Conservation (phyloP, 2,888 invertebrate genomes). For the Tribolium freemani region DNA sequence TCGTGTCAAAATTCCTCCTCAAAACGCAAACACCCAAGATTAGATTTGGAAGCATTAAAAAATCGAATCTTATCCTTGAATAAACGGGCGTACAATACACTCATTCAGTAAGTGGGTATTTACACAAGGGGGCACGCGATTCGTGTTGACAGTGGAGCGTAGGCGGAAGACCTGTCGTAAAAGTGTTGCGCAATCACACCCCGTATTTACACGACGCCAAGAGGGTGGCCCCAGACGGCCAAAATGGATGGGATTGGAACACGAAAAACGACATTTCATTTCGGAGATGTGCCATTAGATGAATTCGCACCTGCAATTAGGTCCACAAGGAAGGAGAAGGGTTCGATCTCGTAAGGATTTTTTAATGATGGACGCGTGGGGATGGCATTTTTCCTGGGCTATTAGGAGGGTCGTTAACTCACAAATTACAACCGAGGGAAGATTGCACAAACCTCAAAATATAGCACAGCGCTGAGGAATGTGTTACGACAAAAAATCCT, state of each 20-base stretch:
- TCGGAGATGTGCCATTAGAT: conserved; percentile 44
- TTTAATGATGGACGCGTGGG: conserved; percentile 43
- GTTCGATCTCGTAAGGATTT: conserved; percentile 39
- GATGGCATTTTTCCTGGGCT: conserved; percentile 18
- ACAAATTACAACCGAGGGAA: background rate
- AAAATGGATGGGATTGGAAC: conserved; percentile 21
- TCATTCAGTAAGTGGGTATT: conserved; percentile 44
- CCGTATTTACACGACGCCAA: conserved; percentile 23
- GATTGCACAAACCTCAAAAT: background rate
- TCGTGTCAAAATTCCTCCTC: conserved; percentile 16
- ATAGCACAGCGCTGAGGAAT: no score
- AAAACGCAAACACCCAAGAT: conserved; percentile 41
- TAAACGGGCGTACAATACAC: conserved; percentile 35
- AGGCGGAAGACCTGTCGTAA: conserved; percentile 60
- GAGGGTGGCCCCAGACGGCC: background rate
- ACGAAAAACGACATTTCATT: conserved; percentile 49
- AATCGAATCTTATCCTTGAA: conserved; percentile 42
- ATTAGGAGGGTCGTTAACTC: conserved; percentile 22
- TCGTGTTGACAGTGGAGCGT: conserved; percentile 53
- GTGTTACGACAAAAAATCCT: no score
- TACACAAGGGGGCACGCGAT: conserved; percentile 54
- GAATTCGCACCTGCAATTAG: conserved; percentile 48
- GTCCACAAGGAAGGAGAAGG: conserved; percentile 24
- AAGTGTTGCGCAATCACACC: conserved; percentile 34
- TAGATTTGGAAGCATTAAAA: conserved; percentile 48